Evolutionary conservation across 2,888 invertebrate species (phyloP).

Genomic region (Rhopalosiphum nymphaeae): DNA sequence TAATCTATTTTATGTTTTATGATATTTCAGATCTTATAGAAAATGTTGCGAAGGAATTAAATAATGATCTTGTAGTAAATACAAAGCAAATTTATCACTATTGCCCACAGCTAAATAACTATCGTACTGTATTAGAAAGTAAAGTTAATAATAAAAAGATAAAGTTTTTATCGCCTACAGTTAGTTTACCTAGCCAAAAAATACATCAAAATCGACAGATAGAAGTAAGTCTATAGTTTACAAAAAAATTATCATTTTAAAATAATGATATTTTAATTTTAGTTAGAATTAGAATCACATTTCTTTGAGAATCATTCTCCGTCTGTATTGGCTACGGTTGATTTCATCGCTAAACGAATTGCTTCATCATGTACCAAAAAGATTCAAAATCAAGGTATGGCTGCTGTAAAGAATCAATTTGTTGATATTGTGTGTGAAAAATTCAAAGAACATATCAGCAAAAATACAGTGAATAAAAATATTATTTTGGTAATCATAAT

Average conservation of each 20-base stretch:
- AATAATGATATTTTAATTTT: slow-evolving; percentile 26
- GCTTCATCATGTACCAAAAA: slow-evolving; percentile 66
- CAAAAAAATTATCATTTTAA: background rate
- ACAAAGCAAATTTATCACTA: slow-evolving; percentile 51
- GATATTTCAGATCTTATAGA: slow-evolving; percentile 11
- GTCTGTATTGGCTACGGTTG: slow-evolving; percentile 65
- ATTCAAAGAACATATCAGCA: background rate
- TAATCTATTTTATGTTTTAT: background rate
- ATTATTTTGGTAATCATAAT: background rate
- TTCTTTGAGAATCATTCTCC: slow-evolving; percentile 66
- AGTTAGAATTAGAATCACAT: slow-evolving; percentile 66
- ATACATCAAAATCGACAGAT: slow-evolving; percentile 26
- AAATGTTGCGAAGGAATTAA: slow-evolving; percentile 14
- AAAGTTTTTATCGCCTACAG: slow-evolving; percentile 49
- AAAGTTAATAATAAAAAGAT: slow-evolving; percentile 50
- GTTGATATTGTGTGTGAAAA: slow-evolving; percentile 52
- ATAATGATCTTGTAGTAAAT: slow-evolving; percentile 22
- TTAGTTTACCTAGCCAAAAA: slow-evolving; percentile 32
- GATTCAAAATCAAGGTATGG: slow-evolving; percentile 64
- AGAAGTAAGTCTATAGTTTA: slow-evolving; percentile 20
- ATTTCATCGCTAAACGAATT: slow-evolving; percentile 65
- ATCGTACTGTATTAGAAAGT: slow-evolving; percentile 43
- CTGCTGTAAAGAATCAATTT: slow-evolving; percentile 63
- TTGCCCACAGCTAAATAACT: slow-evolving; percentile 58
- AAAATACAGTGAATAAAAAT: slow-evolving; percentile 4